Evolutionary conservation across 2,888 invertebrate genomes (phyloP).

Genomic region (Amiota mariae): DNA sequence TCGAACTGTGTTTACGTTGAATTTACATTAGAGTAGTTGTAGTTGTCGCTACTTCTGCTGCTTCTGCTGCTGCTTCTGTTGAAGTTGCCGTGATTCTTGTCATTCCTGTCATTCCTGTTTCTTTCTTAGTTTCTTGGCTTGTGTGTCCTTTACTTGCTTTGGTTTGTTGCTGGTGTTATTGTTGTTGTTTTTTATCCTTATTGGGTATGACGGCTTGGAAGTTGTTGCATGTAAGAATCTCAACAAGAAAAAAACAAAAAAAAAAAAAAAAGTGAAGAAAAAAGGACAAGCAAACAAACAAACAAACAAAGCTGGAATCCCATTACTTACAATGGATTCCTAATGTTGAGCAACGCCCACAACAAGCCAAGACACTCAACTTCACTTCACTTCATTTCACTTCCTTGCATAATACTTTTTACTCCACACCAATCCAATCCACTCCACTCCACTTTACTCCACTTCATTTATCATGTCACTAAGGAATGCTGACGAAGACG

Average conservation of each 20-base stretch:
- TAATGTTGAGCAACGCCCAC: conserved; percentile 55
- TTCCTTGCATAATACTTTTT: too few relatives aligned
- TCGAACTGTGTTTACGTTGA: conserved; percentile 20
- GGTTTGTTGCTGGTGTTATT: conserved; percentile 30
- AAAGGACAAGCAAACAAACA: conserved; percentile 57
- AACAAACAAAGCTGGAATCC: conserved; percentile 50
- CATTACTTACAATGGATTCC: conserved; percentile 62
- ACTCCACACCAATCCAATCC: too few relatives aligned
- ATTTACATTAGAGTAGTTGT: conserved; percentile 21
- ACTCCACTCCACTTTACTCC: too few relatives aligned
- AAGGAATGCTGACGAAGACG: too few relatives aligned
- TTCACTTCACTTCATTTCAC: too few relatives aligned
- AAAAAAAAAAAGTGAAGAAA: conserved; percentile 49
- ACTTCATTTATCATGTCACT: too few relatives aligned
- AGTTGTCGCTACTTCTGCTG: conserved; percentile 31
- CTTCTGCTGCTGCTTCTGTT: conserved; percentile 34
- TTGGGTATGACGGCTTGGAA: neutral
- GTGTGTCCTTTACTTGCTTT: too few relatives aligned
- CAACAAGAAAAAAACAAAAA: conserved; percentile 49
- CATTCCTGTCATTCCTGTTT: conserved; percentile 60
- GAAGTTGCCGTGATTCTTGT: conserved; percentile 57
- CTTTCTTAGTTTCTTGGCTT: conserved; percentile 8
- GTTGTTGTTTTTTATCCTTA: conserved; percentile 36
- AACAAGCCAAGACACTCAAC: conserved; percentile 41
- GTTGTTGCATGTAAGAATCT: conserved; percentile 49